phyloP scores from a whole-genome alignment of 2,113 vertebrate species.

The Electrona antarctica region DNA sequence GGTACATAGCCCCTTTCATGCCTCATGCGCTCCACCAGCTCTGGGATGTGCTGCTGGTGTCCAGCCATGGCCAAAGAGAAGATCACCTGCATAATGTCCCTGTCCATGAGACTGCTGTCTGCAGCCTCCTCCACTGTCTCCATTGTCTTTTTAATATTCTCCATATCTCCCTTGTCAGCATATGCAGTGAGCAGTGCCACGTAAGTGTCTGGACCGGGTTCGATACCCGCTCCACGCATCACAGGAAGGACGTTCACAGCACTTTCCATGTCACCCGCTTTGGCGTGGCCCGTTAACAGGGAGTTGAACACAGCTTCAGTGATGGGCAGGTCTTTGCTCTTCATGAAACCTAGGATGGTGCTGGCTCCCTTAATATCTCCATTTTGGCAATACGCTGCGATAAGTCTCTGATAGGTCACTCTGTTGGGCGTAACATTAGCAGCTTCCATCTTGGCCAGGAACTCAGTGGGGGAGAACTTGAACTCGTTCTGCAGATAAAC shows the following conservation, averaged over 20 bases:
- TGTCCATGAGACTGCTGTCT: slow-evolving; percentile 83
- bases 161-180: slow-evolving; percentile 88
- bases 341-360: slow-evolving; percentile 95
- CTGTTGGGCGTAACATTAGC: slow-evolving; percentile 89
- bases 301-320: slow-evolving; percentile 93
- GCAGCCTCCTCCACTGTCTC: slow-evolving; percentile 80
- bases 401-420: slow-evolving; percentile 44
- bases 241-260: slow-evolving; percentile 90
- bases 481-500: slow-evolving; percentile 96
- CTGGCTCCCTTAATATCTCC: slow-evolving; percentile 59
- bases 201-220: slow-evolving; percentile 89
- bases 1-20: slow-evolving; percentile 85
- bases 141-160: slow-evolving; percentile 85
- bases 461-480: slow-evolving; percentile 90
- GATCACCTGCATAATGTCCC: slow-evolving; percentile 87
- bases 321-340: slow-evolving; percentile 91
- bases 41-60: slow-evolving; percentile 83
- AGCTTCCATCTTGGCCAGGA: slow-evolving; percentile 90
- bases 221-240: slow-evolving; percentile 87
- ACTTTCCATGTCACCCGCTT: slow-evolving; percentile 89
- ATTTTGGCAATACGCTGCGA: too few relatives aligned
- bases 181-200: slow-evolving; percentile 85
- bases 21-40: slow-evolving; percentile 80
- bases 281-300: slow-evolving; percentile 90
- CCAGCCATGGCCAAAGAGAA: slow-evolving; percentile 87